Percentiles rank a stretch among this genome's conserved stretches.
Conservation (phyloP, 2,888 invertebrate species). For the Drosophila rubida region DNA sequence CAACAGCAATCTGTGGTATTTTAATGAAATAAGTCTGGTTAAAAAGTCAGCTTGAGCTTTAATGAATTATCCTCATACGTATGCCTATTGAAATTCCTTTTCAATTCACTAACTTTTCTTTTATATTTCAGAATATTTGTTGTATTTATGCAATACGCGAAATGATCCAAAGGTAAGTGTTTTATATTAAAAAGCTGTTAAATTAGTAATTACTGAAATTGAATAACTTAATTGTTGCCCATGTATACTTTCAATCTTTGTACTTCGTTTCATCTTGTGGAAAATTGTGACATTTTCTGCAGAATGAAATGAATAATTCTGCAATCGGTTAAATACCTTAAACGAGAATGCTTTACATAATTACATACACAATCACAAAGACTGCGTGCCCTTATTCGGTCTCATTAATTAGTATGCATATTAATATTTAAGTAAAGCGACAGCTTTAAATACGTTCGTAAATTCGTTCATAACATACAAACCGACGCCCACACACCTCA, state of each 20-base stretch:
- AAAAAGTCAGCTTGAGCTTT: background rate
- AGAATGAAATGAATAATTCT: background rate
- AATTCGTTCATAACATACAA: no score
- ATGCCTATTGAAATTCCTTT: no score
- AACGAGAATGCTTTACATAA: background rate
- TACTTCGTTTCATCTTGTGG: background rate
- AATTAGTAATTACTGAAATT: no score
- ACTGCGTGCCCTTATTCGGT: background rate
- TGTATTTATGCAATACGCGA: no score
- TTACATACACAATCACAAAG: background rate
- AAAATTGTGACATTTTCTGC: background rate
- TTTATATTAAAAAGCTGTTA: no score
- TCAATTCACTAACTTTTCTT: no score
- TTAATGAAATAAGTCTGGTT: no score
- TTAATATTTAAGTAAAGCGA: conserved; percentile 7
- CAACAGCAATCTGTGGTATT: background rate
- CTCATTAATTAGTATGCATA: conserved; percentile 6
- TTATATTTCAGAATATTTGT: no score
- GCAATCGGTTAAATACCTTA: background rate
- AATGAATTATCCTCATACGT: no score
- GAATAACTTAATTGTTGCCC: no score
- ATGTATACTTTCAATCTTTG: no score
- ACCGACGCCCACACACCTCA: conserved; percentile 3
- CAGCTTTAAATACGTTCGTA: conserved; percentile 14
- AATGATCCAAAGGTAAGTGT: no score